phyloP scores from a whole-genome alignment of 2,113 vertebrate species.

The Gnathonemus echidnorhynchus region DNA sequence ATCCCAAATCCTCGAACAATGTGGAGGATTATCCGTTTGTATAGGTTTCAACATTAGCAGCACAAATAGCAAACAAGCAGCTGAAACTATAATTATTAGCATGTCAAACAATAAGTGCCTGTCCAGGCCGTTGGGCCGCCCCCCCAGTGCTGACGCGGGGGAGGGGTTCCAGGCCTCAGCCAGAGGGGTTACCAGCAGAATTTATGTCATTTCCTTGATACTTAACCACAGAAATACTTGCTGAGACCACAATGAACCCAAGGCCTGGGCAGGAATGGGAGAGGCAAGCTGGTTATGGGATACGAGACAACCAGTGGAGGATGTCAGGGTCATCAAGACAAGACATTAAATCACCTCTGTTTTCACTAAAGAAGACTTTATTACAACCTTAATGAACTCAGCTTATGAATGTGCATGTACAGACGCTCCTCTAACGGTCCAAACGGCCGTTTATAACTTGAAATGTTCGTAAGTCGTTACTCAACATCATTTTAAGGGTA shows the following conservation, averaged over 20 bases:
- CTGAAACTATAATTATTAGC: not conserved
- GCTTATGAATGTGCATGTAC: not conserved
- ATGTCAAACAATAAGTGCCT: not conserved
- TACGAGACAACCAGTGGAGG: not conserved
- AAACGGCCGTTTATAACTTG: no score
- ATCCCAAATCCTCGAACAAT: not conserved
- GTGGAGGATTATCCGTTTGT: not conserved
- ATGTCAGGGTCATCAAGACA: not conserved
- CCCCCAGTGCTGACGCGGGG: not conserved
- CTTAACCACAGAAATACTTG: not conserved
- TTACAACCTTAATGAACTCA: not conserved
- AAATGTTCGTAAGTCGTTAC: no score
- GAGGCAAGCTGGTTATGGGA: not conserved
- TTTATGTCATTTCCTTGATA: slow-evolving; percentile 52
- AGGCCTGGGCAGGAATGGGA: not conserved
- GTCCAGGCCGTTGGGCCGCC: not conserved
- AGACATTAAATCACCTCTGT: not conserved
- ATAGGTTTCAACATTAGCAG: not conserved
- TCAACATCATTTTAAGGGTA: no score
- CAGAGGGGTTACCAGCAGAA: slow-evolving; percentile 51
- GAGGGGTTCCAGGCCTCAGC: slow-evolving; percentile 31
- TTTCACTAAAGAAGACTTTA: not conserved
- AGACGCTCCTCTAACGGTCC: no score
- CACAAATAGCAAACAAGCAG: not conserved
- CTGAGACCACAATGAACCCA: not conserved